Evolutionary conservation across 2,113 vertebrate species (phyloP), one percentile per base, ranked within the genome.

Genomic region (Anguilla rostrata): DNA sequence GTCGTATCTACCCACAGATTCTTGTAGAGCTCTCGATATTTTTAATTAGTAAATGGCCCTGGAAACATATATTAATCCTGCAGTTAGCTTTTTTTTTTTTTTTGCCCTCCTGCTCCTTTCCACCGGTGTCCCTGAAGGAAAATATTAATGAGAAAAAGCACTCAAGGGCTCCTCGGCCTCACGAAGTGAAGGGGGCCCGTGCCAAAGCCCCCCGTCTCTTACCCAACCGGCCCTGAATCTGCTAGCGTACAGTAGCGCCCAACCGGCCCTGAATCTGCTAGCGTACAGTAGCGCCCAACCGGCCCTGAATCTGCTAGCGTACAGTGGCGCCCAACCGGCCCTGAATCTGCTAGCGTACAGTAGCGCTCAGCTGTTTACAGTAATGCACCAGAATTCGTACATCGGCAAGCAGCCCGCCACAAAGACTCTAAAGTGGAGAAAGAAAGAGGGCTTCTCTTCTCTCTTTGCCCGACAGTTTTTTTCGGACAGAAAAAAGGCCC

Each of bases 31-130:
- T 88, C 87, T 95, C 94, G 94, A 95, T 95, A 95, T 95, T 94
- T 95, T 93, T 95, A 94, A 95, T 95, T 95, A 94, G 93, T 94
- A 95, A 95, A 96, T 95, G 94, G 94, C 92, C 88, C 89, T 88
- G 89, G 93, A 95, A 93, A 90, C 91, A 84, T 93, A 93, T 91
- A 92, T 93, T 93, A 93, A 92, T 87, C 88, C 92, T 89, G 92
- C 89, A 82, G 93, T 95, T 94, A 94, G 95, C 94, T 86, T 84
- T 80, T 83, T 86, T 78, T 80, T 83, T 86, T 78, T 86, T 46
- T 75, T 86, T 75, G 39, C 85, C 88, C 88, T 87, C 87, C 87
- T 84, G 88, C 41, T 81, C 43, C 86, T 82, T 53, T 81, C 82
- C 75, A 53, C 49, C 83, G 75, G 49, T 86, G 49, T 87, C 87